Base-by-base conservation (phyloP, 2,888 invertebrate species). In the Acronicta aceris region DNA sequence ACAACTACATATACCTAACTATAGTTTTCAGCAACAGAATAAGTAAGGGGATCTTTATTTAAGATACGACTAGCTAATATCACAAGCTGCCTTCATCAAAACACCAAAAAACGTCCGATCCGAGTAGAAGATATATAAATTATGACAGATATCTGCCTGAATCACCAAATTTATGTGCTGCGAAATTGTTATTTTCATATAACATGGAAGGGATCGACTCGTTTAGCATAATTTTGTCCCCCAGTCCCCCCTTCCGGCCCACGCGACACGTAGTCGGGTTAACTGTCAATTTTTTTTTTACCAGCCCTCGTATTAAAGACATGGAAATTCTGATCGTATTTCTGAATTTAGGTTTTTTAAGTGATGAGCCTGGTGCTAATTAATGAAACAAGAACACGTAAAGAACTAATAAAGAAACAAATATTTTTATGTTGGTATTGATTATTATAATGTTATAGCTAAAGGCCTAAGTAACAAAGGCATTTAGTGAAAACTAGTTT, bases 111-210 rank as follows among this genome's bases (percentile, higher is more conserved):
- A 38, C 38, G 13, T 6, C 5, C 25, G 43, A 12, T 15, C 9
- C 4, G 48, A 25, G 30, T 38, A 68, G 15, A 45, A 53, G 5
- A n/a, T 43, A 17, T 36, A 53, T 45, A 65, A 38, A 53, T 53
- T 56, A 51, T 33, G 57, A 58, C 57, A 51, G 45, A 61, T 56
- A 59, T 50, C 47, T 53, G 33, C 49, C 41, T 40, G 42, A 53
- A 53, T 56, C 49, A 27, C 56, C 41, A 42, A 65, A 68, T 65
- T 62, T 65, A 71, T 51, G 43, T 48, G 58, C 68, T 59, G 43
- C 30, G 58, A 74, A 76, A 74, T 76, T 64, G 58, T 66, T 76
- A 76, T 74, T 76, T 64, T 64, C 74, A 54, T 68, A 65, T 58
- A 61, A 68, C 70, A 68, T 57, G 57, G 64, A 43, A 59, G 63